These are phyloP conservation scores for Lacanobia wlatinum DNA, from an alignment of 2,888 invertebrate species.

Conservation along the genomic window DNA sequence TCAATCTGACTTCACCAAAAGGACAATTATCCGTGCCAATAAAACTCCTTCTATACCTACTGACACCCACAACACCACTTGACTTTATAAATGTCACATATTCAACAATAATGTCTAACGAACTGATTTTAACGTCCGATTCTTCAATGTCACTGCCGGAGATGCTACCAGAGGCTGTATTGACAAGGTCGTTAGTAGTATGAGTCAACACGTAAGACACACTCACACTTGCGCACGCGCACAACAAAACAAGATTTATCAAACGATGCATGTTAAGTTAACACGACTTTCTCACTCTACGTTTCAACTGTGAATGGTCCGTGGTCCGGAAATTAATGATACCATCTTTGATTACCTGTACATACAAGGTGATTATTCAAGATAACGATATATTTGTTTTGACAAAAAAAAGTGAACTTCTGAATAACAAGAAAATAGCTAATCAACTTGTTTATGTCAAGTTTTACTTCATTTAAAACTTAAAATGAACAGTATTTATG, in stretches of 20 bases:
- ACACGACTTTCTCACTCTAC: conserved; percentile 53
- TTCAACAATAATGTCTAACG: conserved; percentile 1
- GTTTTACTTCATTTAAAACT: not conserved
- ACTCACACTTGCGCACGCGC: conserved; percentile 39
- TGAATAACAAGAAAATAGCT: not conserved
- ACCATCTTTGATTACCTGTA: conserved; percentile 16
- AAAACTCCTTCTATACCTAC: conserved; percentile 31
- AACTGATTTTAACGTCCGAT: not conserved
- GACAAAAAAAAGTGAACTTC: not conserved
- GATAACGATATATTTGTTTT: not conserved
- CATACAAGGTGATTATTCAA: not conserved
- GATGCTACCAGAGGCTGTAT: conserved; percentile 25
- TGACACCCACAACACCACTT: conserved; percentile 1
- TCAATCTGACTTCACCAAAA: not conserved
- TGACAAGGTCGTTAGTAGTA: conserved; percentile 37
- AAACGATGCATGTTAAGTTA: conserved; percentile 34
- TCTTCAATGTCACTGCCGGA: not conserved
- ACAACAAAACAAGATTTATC: conserved; percentile 38
- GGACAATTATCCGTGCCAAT: conserved; percentile 39
- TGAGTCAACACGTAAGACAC: conserved; percentile 31
- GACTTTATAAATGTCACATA: not conserved
- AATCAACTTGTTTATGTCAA: not conserved
- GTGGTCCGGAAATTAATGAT: conserved; percentile 18
- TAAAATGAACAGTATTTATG: not conserved
- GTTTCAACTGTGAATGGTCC: conserved; percentile 37